A percentile compares a stretch with the other conserved stretches of the same genome.
Conservation (phyloP, 2,797 vertebrate genomes). For the Gymnoscopelus microlampas region DNA sequence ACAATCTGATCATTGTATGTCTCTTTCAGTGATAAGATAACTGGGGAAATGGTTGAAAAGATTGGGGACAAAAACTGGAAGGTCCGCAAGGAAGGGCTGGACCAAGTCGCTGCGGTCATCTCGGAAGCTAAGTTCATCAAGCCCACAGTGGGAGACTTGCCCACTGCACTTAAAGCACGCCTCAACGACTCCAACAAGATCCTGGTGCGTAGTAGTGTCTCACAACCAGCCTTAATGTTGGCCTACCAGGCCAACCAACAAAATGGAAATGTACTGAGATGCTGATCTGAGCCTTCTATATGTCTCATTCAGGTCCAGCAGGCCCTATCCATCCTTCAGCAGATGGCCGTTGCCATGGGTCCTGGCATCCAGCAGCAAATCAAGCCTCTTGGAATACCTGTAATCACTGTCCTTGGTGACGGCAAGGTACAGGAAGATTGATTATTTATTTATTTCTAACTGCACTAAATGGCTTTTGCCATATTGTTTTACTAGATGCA, state of each 20-base stretch:
- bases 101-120: constrained; percentile 86
- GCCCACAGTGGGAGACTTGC: constrained; percentile 88
- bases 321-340: constrained; percentile 87
- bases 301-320: constrained; percentile 83
- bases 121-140: constrained; percentile 91
- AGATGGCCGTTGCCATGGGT: constrained; percentile 87
- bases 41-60: constrained; percentile 85
- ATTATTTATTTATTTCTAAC: too few species aligned
- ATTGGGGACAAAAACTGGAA: constrained; percentile 93
- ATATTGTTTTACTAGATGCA: too few species aligned
- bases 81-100: constrained; percentile 90
- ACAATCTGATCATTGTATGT: background rate
- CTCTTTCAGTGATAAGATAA: constrained; percentile 86
- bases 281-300: background rate
- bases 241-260: background rate
- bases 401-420: constrained; percentile 88
- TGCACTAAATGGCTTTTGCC: too few species aligned
- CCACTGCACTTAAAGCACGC: constrained; percentile 85
- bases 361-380: constrained; percentile 87
- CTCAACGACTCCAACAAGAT: constrained; percentile 93
- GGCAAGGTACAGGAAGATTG: constrained; percentile 82
- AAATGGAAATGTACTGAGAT: background rate
- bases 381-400: constrained; percentile 85
- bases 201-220: constrained; percentile 75
- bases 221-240: too few species aligned